Percentiles rank a stretch among this genome's conserved stretches.
These are phyloP conservation scores for Cataglyphis cursor DNA, from an alignment of 2,888 invertebrate genomes.

Conservation along the genomic window DNA sequence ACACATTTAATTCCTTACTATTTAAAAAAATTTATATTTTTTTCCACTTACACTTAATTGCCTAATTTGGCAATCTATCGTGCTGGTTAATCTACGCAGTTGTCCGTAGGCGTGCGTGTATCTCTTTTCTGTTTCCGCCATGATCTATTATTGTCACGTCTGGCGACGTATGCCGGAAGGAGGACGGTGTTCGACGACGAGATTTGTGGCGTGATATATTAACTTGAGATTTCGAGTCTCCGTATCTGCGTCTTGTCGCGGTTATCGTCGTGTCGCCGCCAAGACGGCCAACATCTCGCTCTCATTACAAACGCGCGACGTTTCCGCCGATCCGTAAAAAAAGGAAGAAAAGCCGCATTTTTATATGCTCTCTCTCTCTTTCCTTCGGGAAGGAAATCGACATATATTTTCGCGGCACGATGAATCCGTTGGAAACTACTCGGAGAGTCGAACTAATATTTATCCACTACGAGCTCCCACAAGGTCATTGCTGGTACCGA, in stretches of 20 bases:
- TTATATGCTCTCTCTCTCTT: neutral
- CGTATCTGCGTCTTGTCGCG: neutral
- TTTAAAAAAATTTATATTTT: no score
- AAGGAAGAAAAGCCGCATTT: neutral
- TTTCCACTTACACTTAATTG: slow-evolving; percentile 91
- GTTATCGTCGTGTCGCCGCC: slow-evolving; percentile 21
- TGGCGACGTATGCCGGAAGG: slow-evolving; percentile 9
- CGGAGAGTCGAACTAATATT: slow-evolving; percentile 71
- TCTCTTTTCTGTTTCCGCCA: slow-evolving; percentile 84
- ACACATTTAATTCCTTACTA: no score
- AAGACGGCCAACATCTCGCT: slow-evolving; percentile 10
- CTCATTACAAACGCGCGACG: neutral
- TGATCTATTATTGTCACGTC: slow-evolving; percentile 56
- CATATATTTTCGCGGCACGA: slow-evolving; percentile 38
- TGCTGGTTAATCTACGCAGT: slow-evolving; percentile 90
- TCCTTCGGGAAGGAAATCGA: slow-evolving; percentile 3
- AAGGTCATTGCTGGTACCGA: slow-evolving; percentile 3
- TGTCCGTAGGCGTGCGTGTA: slow-evolving; percentile 92
- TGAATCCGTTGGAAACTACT: slow-evolving; percentile 1
- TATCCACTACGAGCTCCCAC: slow-evolving; percentile 62
- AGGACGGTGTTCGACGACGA: neutral
- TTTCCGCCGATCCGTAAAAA: neutral
- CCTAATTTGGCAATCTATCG: slow-evolving; percentile 89
- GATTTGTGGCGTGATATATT: neutral
- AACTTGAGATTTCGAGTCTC: neutral